Conservation (phyloP, 2,888 invertebrate species). For the Caenorhabditis sp. region DNA sequence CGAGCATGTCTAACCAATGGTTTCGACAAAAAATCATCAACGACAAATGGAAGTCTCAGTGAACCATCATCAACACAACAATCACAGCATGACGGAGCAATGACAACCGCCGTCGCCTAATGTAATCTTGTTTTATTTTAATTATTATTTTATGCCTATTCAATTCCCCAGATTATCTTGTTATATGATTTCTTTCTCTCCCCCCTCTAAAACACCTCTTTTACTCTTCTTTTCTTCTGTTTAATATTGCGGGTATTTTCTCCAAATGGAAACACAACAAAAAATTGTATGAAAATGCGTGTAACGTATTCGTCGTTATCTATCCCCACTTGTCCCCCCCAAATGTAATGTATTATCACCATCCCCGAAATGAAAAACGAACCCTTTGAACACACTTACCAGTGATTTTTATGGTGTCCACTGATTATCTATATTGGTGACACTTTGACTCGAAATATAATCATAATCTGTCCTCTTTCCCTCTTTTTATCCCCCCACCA, state of each 20-base stretch:
- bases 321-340: background rate
- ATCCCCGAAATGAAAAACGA: background rate
- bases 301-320: background rate
- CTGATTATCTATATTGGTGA: too few species aligned
- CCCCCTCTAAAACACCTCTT: background rate
- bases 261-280: slow-evolving; percentile 13
- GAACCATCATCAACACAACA: slow-evolving; percentile 19
- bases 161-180: slow-evolving; percentile 1
- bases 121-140: background rate
- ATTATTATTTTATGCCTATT: background rate
- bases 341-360: slow-evolving; percentile 1
- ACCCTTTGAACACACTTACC: background rate
- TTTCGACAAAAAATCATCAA: slow-evolving; percentile 36
- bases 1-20: slow-evolving; percentile 48
- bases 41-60: slow-evolving; percentile 28
- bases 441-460: too few species aligned
- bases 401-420: background rate
- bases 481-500: too few species aligned
- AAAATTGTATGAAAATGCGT: background rate
- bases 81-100: slow-evolving; percentile 27
- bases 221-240: slow-evolving; percentile 17
- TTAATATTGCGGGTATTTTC: slow-evolving; percentile 35
- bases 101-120: slow-evolving; percentile 41
- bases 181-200: background rate
- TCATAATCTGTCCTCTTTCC: background rate